Percentiles rank a stretch among this genome's conserved stretches.
These are phyloP conservation scores for Leucophenga varia DNA, from an alignment of 1,140 invertebrate genomes.

Conservation along the genomic window DNA sequence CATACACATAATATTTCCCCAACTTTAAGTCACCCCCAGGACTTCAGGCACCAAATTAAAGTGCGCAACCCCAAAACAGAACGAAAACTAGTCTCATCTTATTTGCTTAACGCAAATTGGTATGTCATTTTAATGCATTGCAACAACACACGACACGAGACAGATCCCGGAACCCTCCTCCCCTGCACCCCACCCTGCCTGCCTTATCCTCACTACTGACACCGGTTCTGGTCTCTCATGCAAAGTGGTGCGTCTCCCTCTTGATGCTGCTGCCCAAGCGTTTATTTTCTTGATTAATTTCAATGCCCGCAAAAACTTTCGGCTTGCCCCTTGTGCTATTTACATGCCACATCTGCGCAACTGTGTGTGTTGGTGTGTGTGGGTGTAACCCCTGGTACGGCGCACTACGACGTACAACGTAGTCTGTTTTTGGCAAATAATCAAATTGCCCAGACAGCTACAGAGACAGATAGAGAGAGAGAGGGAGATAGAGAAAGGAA, in stretches of 20 bases:
- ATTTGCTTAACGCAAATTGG: conserved; percentile 52
- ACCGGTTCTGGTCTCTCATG: conserved; percentile 32
- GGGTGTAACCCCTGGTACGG: conserved; percentile 2
- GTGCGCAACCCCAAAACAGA: neutral
- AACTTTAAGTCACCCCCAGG: no score
- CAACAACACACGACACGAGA: conserved; percentile 10
- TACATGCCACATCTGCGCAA: conserved; percentile 15
- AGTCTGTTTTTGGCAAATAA: conserved; percentile 49
- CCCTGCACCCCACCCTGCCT: conserved; percentile 9
- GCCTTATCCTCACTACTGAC: neutral
- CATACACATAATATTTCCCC: no score
- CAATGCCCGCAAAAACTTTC: conserved; percentile 37
- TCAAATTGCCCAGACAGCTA: conserved; percentile 49
- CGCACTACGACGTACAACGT: conserved; percentile 7
- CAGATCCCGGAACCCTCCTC: conserved; percentile 14
- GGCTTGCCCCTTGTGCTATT: conserved; percentile 22
- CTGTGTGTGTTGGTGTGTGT: no score
- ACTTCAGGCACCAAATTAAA: no score
- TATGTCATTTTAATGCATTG: conserved; percentile 48
- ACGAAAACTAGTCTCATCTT: conserved; percentile 40
- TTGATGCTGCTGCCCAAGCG: conserved; percentile 46
- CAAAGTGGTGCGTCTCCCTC: conserved; percentile 31
- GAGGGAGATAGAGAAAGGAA: conserved; percentile 23
- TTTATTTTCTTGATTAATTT: conserved; percentile 54
- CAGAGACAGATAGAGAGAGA: conserved; percentile 6